phyloP scores from a whole-genome alignment of 53 echinoderm and acorn worm species.

The Stichopus horrens region DNA sequence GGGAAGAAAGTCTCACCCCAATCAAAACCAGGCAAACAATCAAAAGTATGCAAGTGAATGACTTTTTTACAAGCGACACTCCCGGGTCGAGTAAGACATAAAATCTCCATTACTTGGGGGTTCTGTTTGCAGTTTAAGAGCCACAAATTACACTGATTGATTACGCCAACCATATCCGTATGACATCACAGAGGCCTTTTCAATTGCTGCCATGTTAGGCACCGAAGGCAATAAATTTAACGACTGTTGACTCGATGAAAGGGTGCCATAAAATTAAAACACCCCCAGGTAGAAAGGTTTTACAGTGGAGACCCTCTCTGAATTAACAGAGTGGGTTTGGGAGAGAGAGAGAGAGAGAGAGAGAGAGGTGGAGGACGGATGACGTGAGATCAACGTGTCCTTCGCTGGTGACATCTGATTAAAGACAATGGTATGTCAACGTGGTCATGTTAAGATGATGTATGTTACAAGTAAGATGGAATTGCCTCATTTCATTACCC shows the following conservation, averaged over 20 bases:
- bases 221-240: constrained; percentile 31
- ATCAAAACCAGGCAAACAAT: no score
- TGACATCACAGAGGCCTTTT: constrained; percentile 35
- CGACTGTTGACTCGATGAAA: constrained; percentile 18
- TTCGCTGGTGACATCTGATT: neutral
- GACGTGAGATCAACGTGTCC: neutral
- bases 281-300: neutral
- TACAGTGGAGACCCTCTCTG: neutral
- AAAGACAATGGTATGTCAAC: neutral
- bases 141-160: constrained; percentile 32
- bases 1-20: no score
- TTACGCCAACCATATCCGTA: neutral
- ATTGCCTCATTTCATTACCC: neutral
- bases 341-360: neutral
- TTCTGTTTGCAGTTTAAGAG: constrained; percentile 5
- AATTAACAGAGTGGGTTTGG: no score
- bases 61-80: no score
- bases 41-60: no score
- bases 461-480: neutral
- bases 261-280: constrained; percentile 9
- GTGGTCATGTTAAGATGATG: neutral
- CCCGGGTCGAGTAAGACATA: no score
- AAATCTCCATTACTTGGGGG: neutral
- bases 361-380: neutral
- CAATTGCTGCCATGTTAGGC: constrained; percentile 19